Evolutionary conservation across 2,888 invertebrate species (phyloP), one percentile per base, ranked within the genome.

Genomic region (Polyploca ridens): DNA sequence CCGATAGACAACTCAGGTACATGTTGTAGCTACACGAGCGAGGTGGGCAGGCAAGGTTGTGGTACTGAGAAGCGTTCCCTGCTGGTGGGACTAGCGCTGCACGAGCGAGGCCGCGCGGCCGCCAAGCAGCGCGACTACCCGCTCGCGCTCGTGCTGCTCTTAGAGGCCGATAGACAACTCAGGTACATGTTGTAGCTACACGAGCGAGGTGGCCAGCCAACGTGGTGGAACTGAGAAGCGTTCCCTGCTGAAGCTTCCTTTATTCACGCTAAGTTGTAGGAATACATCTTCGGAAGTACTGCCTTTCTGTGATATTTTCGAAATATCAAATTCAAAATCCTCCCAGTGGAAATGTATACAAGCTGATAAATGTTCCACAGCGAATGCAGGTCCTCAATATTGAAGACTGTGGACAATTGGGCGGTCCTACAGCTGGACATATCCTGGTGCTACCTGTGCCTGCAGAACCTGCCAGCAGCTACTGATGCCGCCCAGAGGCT

Each of bases 401-500:
- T 98, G 41, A 94, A 96, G 66, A 88, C 95, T 0, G 97, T 97
- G 11, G 98, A 98, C 89, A 98, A 98, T 89, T 97, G 96, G 89
- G 98, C 97, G 0, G 93, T 98, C 6, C 93, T 98, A 44, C 97
- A 97, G 88, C 90, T 98, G 79, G 98, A 98, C 88, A 96, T 98
- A 70, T 96, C 97, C n/a, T 98, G 98, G 98, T 97, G 98, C 86
- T 98, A 98, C 90, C 94, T 98, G 63, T 96, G 96, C 78, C 94
- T 98, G 33, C 95, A 96, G 85, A 96, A 95, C 82, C 94, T 98
- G 49, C 93, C 95, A 0, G 78, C 87, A 0, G 90, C 91, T 1
- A 58, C 68, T 0, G 97, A 98, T 88, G 98, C 97, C 0, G 96
- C 96, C 54, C 89, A 94, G 7, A 92, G 98, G 13, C 90, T 98